Conservation (phyloP, 1,140 invertebrate species). For the Lepidotrigona ventralis region DNA sequence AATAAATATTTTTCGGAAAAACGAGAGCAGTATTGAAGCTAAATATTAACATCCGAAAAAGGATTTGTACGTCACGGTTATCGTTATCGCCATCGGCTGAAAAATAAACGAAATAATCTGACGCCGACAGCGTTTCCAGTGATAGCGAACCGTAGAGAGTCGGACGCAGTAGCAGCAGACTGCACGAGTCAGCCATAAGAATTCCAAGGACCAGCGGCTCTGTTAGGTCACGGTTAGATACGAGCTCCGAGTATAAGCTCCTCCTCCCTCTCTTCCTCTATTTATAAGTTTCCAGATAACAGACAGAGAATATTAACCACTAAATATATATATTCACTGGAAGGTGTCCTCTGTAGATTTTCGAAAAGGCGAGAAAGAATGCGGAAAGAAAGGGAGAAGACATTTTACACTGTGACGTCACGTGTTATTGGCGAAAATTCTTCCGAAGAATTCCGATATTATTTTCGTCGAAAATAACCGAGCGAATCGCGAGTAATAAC, state of each 20-base stretch:
- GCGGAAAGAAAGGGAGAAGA: no score
- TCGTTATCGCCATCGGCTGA: neutral
- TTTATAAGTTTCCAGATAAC: slow-evolving; percentile 26
- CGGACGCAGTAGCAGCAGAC: slow-evolving; percentile 23
- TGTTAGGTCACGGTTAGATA: slow-evolving; percentile 28
- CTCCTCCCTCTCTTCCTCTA: no score
- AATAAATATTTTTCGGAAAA: neutral
- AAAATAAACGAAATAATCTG: slow-evolving; percentile 15
- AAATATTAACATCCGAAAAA: neutral
- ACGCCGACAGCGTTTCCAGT: neutral
- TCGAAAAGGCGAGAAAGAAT: neutral
- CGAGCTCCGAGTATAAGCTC: slow-evolving; percentile 7
- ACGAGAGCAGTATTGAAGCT: neutral
- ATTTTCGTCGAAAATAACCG: no score
- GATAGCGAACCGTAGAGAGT: neutral
- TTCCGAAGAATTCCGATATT: no score
- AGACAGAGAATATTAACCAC: slow-evolving; percentile 1
- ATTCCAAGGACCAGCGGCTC: slow-evolving; percentile 21
- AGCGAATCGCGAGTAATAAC: neutral
- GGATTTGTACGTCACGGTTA: neutral
- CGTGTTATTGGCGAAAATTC: no score
- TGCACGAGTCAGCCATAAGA: slow-evolving; percentile 48
- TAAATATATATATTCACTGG: neutral
- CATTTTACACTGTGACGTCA: no score
- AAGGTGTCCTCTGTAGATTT: neutral